Percentiles rank a stretch among this genome's conserved stretches.
These are phyloP conservation scores for Gryllus longicercus DNA, from an alignment of 2,888 invertebrate genomes.

Conservation along the genomic window DNA sequence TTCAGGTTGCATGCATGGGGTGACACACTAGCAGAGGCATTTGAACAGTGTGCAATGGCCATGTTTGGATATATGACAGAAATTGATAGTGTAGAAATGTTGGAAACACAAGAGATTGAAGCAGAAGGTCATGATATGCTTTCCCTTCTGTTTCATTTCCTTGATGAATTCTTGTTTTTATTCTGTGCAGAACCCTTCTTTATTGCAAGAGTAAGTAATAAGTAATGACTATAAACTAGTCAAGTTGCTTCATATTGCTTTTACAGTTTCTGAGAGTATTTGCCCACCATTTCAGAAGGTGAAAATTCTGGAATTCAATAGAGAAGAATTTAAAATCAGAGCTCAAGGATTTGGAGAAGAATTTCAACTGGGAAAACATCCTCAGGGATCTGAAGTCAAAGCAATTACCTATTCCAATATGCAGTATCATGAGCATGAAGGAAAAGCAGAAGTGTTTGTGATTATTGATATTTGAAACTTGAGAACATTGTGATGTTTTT, in stretches of 20 bases:
- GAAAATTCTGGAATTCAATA: conserved; percentile 81
- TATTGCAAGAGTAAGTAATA: conserved; percentile 59
- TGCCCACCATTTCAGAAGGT: conserved; percentile 66
- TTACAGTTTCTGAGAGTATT: neutral
- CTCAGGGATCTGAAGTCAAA: conserved; percentile 97
- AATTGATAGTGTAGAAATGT: conserved; percentile 75
- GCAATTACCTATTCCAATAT: conserved; percentile 99
- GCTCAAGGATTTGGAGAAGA: conserved; percentile 82
- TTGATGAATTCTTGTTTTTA: conserved; percentile 89
- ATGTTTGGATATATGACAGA: conserved; percentile 99
- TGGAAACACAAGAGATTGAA: conserved; percentile 74
- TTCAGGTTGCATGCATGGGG: conserved; percentile 91
- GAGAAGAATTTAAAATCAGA: conserved; percentile 75
- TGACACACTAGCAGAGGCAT: conserved; percentile 76
- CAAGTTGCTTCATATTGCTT: neutral
- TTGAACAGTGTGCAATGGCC: conserved; percentile 90
- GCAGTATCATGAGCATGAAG: conserved; percentile 73
- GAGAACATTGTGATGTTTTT: neutral
- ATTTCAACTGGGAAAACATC: conserved; percentile 88
- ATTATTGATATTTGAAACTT: conserved; percentile 84
- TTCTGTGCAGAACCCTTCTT: conserved; percentile 90
- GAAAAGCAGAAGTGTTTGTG: conserved; percentile 85
- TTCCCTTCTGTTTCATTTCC: conserved; percentile 83
- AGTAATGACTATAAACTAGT: no score
- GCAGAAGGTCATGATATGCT: conserved; percentile 86